Evolutionary conservation across 1,140 invertebrate species (phyloP), one percentile per base, ranked within the genome.

Genomic region (Temnothorax nylanderi): DNA sequence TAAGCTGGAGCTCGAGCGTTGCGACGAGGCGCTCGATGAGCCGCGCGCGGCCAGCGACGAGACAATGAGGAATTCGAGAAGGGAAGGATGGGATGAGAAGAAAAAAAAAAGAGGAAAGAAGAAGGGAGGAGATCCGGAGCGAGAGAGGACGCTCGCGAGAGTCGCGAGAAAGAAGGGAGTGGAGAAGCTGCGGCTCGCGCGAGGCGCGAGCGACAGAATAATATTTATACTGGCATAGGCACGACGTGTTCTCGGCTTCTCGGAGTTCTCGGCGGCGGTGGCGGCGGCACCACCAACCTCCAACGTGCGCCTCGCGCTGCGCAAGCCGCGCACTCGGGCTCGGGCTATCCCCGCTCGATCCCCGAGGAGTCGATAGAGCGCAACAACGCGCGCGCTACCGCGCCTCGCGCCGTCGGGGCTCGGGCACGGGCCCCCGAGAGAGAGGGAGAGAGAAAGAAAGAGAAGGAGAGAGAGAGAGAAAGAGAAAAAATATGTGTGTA

Each of bases 221-320:
- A 82, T 82, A 82, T 82, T 82, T 82, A 82, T 82, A 82, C 67
- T 82, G 41, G 37, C 78, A 72, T 82, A 21, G 26, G 26, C 54
- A 58, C 51, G 56, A 62, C 41, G 74, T 44, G 3, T 26, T 26
- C 26, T 1, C 26, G 26, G 26, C 26, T 26, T 26, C 26, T 1
- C 26, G 26, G 26, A 26, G 26, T 26, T 26, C 26, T 26, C 26
- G 26, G 26, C 26, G 26, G 26, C 26, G 26, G 26, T 26, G 32
- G 44, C 77, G 32, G 16, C 76, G 51, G 32, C 78, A 69, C 47
- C 47, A 32, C 71, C 65, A 37, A 21, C 47, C 26, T 26, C 26
- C 37, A 4, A 60, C 60, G 44, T 13, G 32, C 58, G 26, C 10
- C 65, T 58, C 78, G 78, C 62, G 44, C 34, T 54, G 75, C 54